These are phyloP conservation scores for Sphaerophoria taeniata DNA, from an alignment of 2,888 invertebrate genomes.

Conservation along the genomic window DNA sequence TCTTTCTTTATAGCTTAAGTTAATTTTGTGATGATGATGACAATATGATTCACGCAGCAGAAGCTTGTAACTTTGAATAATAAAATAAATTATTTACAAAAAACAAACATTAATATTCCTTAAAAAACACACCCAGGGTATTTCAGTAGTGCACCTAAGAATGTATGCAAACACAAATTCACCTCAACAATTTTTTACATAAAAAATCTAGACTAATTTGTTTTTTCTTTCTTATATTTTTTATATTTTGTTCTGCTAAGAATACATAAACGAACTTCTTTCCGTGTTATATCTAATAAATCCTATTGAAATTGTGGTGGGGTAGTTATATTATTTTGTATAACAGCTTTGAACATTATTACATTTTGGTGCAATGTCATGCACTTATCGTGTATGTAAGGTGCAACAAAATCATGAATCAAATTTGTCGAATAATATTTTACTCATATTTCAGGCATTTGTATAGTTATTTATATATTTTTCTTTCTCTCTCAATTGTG, in stretches of 20 bases:
- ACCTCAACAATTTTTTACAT: constrained; percentile 30
- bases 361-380: constrained; percentile 64
- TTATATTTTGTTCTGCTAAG: neutral
- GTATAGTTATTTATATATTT: neutral
- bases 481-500: constrained; percentile 29
- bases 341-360: constrained; percentile 41
- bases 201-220: constrained; percentile 39
- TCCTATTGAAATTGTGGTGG: constrained; percentile 46
- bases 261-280: constrained; percentile 39
- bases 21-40: constrained; percentile 12
- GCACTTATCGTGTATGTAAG: constrained; percentile 63
- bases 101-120: constrained; percentile 32
- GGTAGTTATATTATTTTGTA: constrained; percentile 23
- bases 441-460: constrained; percentile 50
- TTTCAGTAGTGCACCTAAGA: constrained; percentile 74
- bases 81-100: constrained; percentile 24
- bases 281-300: constrained; percentile 47
- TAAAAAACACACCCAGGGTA: constrained; percentile 74
- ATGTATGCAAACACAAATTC: constrained; percentile 44
- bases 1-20: neutral
- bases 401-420: constrained; percentile 61
- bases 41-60: constrained; percentile 10
- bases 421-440: constrained; percentile 15
- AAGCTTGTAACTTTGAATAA: constrained; percentile 7
- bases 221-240: neutral